These are phyloP conservation scores for Paraplagusia blochii DNA, from an alignment of 2,113 vertebrate genomes.

Conservation along the genomic window DNA sequence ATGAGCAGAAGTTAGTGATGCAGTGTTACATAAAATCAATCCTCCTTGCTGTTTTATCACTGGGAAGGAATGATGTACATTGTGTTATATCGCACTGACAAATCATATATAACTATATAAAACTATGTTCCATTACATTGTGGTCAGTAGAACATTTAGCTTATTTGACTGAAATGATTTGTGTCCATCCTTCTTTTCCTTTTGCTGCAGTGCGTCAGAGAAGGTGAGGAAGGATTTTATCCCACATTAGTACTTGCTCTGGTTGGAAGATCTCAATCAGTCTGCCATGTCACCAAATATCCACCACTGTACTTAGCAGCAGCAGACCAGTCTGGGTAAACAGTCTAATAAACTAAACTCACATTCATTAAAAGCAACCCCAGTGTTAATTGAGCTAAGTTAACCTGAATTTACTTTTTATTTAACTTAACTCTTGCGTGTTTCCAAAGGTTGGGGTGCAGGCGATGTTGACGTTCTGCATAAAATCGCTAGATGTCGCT, in stretches of 20 bases:
- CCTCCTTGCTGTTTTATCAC: background rate
- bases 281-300: background rate
- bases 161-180: constrained; percentile 2
- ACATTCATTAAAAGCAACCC: too few relatives aligned
- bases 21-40: background rate
- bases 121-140: background rate
- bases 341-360: too few relatives aligned
- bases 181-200: background rate
- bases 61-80: background rate
- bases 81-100: background rate
- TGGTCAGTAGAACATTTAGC: background rate
- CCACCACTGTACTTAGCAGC: too few relatives aligned
- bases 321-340: too few relatives aligned
- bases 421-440: too few relatives aligned
- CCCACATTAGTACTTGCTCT: constrained; percentile 13
- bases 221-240: constrained; percentile 13
- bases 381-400: too few relatives aligned
- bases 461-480: too few relatives aligned
- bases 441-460: too few relatives aligned
- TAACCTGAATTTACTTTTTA: too few relatives aligned
- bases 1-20: background rate
- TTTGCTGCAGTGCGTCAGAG: background rate
- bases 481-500: too few relatives aligned
- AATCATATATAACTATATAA: background rate
- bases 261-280: background rate